phyloP scores from a whole-genome alignment of 2,888 invertebrate genomes.

The Philereme transversata region DNA sequence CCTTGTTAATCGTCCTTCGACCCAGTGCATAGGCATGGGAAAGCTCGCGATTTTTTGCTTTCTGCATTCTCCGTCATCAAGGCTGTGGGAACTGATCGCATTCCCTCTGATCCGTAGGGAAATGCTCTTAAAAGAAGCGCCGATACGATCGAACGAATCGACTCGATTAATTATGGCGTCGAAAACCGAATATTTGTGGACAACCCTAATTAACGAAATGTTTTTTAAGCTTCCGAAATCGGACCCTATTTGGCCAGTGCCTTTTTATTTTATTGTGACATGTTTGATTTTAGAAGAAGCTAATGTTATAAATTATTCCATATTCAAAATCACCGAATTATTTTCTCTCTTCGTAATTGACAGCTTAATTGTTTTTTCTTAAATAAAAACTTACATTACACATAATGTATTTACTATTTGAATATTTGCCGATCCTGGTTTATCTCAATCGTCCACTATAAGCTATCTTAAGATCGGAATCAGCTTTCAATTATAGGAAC shows the following conservation, averaged over 20 bases:
- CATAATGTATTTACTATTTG: neutral
- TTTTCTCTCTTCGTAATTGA: too few relatives aligned
- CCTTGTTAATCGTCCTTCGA: constrained; percentile 45
- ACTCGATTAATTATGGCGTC: constrained; percentile 69
- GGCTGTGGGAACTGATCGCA: constrained; percentile 81
- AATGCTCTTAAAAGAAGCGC: constrained; percentile 69
- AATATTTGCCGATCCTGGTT: neutral
- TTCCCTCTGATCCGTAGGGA: constrained; percentile 67
- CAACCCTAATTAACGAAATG: constrained; percentile 62
- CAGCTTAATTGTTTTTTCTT: too few relatives aligned
- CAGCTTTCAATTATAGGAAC: constrained; percentile 58
- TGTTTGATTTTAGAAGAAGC: neutral
- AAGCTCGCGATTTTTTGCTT: constrained; percentile 76
- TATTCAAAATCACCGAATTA: too few relatives aligned
- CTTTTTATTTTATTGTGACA: neutral
- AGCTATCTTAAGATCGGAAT: constrained; percentile 37
- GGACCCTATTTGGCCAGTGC: neutral
- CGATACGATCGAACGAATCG: constrained; percentile 76
- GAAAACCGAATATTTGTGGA: constrained; percentile 61
- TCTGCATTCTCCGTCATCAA: constrained; percentile 70
- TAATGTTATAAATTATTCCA: too few relatives aligned
- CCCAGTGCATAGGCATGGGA: constrained; percentile 72
- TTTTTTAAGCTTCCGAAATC: constrained; percentile 32
- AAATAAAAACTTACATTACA: too few relatives aligned
- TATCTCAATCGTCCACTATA: neutral